Conservation (phyloP, 2,888 invertebrate genomes). For the Plebejus argus region DNA sequence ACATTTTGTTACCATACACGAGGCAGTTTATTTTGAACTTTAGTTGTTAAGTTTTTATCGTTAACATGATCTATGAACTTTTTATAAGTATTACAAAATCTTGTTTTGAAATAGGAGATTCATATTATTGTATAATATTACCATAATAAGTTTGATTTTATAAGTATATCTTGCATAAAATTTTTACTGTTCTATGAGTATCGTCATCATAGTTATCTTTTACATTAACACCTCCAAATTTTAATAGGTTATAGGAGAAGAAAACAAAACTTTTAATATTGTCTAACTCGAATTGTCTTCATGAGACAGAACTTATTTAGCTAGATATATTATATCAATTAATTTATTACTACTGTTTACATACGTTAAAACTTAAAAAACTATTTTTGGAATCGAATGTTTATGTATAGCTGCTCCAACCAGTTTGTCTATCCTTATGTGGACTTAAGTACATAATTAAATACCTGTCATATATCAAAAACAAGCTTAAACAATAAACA, state of each 20-base stretch:
- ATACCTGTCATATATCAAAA: background rate
- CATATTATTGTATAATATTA: background rate
- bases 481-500: background rate
- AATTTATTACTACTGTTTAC: background rate
- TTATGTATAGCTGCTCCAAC: background rate
- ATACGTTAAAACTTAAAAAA: background rate
- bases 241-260: background rate
- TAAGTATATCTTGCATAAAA: background rate
- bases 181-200: background rate
- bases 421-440: constrained; percentile 1
- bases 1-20: background rate
- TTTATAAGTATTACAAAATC: background rate
- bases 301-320: background rate
- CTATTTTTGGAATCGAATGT: background rate
- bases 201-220: too few relatives aligned
- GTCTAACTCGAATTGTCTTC: background rate
- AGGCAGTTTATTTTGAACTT: background rate
- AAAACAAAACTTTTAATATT: background rate
- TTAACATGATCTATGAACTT: constrained; percentile 11
- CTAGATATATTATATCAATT: background rate
- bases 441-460: background rate
- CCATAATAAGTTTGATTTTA: background rate
- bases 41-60: background rate
- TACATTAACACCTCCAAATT: background rate
- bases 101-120: constrained; percentile 1